Evolutionary conservation across 2,113 vertebrate species (phyloP), one percentile per base, ranked within the genome.

Genomic region (Amblyornis subalaris): DNA sequence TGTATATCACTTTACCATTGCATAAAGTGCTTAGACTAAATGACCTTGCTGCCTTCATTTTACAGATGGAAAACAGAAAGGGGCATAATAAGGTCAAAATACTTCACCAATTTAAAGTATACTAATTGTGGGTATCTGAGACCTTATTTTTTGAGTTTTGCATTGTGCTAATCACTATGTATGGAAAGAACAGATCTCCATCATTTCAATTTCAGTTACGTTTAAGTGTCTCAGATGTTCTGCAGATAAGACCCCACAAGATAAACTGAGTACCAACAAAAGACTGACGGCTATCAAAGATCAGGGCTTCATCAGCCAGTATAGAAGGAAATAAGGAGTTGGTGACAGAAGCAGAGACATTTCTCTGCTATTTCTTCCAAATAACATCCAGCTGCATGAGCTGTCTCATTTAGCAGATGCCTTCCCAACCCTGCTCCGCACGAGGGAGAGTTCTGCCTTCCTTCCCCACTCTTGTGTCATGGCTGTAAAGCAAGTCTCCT

Each of bases 341-440:
- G 0, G 14, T 26, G 26, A 28, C 31, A 77, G 54, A 55, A 26
- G 22, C 22, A 42, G 17, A 42, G 42, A 13, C 42, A 42, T 42
- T 42, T 42, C 36, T 38, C 25, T 72, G 33, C 4, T 17, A 15
- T 60, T 86, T 72, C 29, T 65, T 84, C 24, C 35, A 65, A 14
- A 55, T 51, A 47, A 6, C 10, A 76, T 23, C 22, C 20, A 55
- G 15, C 5, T 60, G 17, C 15, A 38, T n/a, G 12, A 55, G 22
- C 50, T 80, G 15, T 38, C 29, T 72, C 2, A 1, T 16, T 67
- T n/a, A 48, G 29, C 35, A 21, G 4, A 2, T 57, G 26, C 45
- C 9, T 47, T 87, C 22, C 22, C 6, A 87, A 22, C 9, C n/a
- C 14, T 87, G 19, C 3, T 10, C 18, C 19, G 15, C 0, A 0